Percentiles rank a stretch among this genome's conserved stretches.
phyloP scores from a whole-genome alignment of 2,113 vertebrate species.

The Camelus dromedarius region DNA sequence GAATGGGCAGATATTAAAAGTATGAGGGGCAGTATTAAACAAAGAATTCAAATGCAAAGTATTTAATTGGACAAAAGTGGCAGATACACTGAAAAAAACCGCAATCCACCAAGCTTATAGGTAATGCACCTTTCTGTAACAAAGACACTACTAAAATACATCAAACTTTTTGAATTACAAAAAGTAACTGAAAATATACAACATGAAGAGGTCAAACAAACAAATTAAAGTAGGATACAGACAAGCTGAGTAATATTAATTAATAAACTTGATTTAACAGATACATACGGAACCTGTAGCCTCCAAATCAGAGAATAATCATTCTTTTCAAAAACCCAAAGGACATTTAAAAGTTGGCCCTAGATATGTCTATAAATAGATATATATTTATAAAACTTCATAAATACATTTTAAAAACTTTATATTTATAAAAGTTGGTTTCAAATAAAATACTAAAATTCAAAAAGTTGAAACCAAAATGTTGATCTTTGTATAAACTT shows the following conservation, averaged over 20 bases:
- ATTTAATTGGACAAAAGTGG: background rate
- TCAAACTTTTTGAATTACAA: background rate
- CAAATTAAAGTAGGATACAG: conserved; percentile 14
- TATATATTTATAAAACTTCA: background rate
- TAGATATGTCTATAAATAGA: background rate
- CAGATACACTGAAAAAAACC: conserved; percentile 11
- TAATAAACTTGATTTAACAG: conserved; percentile 54
- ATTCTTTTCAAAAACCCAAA: conserved; percentile 27
- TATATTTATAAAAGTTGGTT: conserved; percentile 36
- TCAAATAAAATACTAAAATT: conserved; percentile 54
- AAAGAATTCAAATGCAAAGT: conserved; percentile 18
- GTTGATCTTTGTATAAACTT: background rate
- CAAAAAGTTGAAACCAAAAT: conserved; percentile 25
- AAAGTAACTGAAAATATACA: conserved; percentile 46
- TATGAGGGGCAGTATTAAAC: background rate
- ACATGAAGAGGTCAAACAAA: background rate
- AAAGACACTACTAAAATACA: conserved; percentile 40
- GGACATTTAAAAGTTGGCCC: background rate
- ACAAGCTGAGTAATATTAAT: conserved; percentile 51
- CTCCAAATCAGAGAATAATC: background rate
- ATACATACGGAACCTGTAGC: conserved; percentile 13
- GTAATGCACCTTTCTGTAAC: background rate
- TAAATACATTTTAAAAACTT: background rate
- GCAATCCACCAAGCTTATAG: background rate
- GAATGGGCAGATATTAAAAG: background rate